A percentile compares a stretch with the other conserved stretches of the same genome.
Conservation (phyloP, 2,797 vertebrate genomes). For the Vultur gryphus region DNA sequence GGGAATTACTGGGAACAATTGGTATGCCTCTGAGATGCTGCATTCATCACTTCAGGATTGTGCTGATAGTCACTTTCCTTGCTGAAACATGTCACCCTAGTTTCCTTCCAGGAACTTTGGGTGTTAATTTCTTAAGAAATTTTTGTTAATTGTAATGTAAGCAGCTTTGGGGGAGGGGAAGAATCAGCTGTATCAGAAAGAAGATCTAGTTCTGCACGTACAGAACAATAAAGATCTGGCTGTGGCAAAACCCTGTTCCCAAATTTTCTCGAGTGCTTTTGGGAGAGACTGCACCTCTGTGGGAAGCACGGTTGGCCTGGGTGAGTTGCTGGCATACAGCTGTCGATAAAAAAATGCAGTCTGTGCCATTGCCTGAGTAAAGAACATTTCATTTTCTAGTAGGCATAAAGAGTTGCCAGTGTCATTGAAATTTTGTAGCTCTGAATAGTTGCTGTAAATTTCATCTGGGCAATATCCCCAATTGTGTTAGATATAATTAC, state of each 20-base stretch:
- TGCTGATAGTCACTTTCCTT: not conserved
- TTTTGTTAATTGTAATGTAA: not conserved
- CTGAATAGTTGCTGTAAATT: conserved; percentile 55
- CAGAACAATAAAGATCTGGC: not conserved
- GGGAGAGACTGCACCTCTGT: not conserved
- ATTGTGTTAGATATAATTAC: conserved; percentile 67
- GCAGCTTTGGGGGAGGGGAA: not conserved
- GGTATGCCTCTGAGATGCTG: not conserved
- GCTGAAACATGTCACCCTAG: not conserved
- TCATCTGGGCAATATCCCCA: conserved; percentile 57
- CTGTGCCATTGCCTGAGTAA: not conserved
- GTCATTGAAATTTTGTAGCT: conserved; percentile 35
- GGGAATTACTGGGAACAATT: not conserved
- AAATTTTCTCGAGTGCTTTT: not conserved
- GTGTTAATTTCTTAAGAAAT: not conserved
- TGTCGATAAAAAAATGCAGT: not conserved
- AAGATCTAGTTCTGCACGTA: not conserved
- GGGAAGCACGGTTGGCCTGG: not conserved
- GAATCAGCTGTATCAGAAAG: not conserved
- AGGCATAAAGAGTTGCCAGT: conserved; percentile 37
- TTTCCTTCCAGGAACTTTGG: not conserved
- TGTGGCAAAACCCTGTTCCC: not conserved
- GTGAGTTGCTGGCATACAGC: conserved; percentile 17
- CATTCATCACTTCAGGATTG: not conserved
- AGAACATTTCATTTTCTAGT: conserved; percentile 15